These are phyloP conservation scores for Sus cebifrons DNA, from an alignment of 2,797 vertebrate species.

Conservation along the genomic window DNA sequence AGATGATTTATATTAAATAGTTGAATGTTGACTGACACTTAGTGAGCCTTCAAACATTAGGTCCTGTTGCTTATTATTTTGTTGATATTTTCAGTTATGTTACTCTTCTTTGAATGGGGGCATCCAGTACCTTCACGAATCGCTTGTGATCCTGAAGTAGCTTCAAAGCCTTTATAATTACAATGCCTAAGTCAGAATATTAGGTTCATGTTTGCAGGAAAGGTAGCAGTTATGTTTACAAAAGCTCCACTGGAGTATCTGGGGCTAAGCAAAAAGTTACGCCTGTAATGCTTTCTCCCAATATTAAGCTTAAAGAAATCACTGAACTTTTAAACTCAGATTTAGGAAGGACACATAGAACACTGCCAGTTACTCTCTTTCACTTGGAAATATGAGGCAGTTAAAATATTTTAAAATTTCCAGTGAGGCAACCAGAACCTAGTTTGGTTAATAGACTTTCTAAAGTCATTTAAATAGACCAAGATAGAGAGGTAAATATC, in stretches of 20 bases:
- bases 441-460: background rate
- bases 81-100: background rate
- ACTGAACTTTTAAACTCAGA: background rate
- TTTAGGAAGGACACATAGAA: background rate
- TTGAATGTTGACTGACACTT: background rate
- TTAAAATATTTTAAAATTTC: constrained; percentile 54
- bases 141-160: background rate
- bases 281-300: background rate
- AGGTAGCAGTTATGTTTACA: background rate
- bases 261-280: background rate
- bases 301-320: background rate
- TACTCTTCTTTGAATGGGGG: background rate
- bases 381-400: background rate
- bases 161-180: background rate
- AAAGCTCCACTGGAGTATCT: background rate
- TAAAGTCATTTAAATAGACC: background rate
- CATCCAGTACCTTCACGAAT: background rate
- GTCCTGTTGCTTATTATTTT: background rate
- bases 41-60: background rate
- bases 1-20: background rate
- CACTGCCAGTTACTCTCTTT: background rate
- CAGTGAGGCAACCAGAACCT: background rate
- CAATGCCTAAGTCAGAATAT: background rate
- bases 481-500: background rate
- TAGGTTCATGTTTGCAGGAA: background rate